These are phyloP conservation scores for Cynopterus brachyotis DNA, from an alignment of 2,113 vertebrate species.

Conservation along the genomic window DNA sequence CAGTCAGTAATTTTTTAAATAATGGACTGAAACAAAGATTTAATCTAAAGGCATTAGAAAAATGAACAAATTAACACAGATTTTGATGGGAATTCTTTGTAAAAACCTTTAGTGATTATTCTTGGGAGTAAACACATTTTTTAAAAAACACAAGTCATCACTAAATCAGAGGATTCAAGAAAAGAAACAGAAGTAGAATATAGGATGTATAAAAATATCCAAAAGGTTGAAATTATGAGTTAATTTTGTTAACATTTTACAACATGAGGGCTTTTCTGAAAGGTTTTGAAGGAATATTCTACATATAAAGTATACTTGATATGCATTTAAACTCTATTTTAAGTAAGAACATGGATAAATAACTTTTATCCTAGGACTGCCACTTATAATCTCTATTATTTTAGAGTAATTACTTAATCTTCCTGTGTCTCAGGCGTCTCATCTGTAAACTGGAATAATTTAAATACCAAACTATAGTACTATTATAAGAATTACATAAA, in stretches of 20 bases:
- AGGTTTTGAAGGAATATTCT: not conserved
- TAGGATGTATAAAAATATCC: not conserved
- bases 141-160: not conserved
- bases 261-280: not conserved
- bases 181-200: not conserved
- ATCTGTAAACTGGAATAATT: not conserved
- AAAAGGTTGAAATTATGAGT: not conserved
- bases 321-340: not conserved
- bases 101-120: not conserved
- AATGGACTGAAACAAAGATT: not conserved
- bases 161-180: not conserved
- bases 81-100: not conserved
- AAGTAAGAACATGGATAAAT: not conserved
- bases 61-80: not conserved
- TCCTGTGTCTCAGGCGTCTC: not conserved
- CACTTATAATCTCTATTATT: not conserved
- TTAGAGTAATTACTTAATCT: not conserved
- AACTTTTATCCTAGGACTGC: fast-evolving
- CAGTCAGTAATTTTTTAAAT: not conserved
- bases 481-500: not conserved
- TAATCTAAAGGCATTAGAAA: not conserved
- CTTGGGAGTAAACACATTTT: not conserved
- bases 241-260: not conserved
- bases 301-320: not conserved
- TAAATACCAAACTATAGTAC: not conserved